These are phyloP conservation scores for Allolobophora icterica DNA, from an alignment of 2,888 invertebrate species.

Conservation along the genomic window DNA sequence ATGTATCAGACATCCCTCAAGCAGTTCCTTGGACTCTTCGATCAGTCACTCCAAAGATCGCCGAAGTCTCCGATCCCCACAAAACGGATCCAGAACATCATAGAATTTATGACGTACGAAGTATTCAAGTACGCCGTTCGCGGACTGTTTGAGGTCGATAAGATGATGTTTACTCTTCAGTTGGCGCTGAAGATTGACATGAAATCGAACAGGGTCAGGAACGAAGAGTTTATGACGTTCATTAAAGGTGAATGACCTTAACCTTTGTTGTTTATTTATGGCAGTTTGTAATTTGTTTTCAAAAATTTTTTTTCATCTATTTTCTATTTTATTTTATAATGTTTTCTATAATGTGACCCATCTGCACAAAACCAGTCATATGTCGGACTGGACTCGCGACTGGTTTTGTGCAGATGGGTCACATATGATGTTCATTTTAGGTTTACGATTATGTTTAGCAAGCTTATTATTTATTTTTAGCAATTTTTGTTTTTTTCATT, in stretches of 20 bases:
- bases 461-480: background rate
- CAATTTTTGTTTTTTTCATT: background rate
- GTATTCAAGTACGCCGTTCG: constrained; percentile 79
- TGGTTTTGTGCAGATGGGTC: too few relatives aligned
- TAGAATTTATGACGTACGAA: constrained; percentile 82
- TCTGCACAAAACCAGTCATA: too few relatives aligned
- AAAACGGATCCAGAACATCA: constrained; percentile 76
- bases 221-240: constrained; percentile 82
- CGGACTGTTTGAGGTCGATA: constrained; percentile 83
- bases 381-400: too few relatives aligned
- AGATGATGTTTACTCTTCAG: constrained; percentile 81
- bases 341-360: too few relatives aligned
- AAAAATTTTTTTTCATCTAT: too few relatives aligned
- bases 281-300: background rate
- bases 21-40: constrained; percentile 85
- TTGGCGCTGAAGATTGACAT: constrained; percentile 83
- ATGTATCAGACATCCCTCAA: constrained; percentile 90
- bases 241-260: constrained; percentile 71
- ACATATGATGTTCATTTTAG: background rate
- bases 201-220: constrained; percentile 74
- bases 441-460: background rate
- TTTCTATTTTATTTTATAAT: too few relatives aligned
- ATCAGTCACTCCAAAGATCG: constrained; percentile 77
- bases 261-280: too few relatives aligned
- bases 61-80: constrained; percentile 68